Evolutionary conservation across 2,888 invertebrate genomes (phyloP).

Genomic region (Micropterix aruncella): DNA sequence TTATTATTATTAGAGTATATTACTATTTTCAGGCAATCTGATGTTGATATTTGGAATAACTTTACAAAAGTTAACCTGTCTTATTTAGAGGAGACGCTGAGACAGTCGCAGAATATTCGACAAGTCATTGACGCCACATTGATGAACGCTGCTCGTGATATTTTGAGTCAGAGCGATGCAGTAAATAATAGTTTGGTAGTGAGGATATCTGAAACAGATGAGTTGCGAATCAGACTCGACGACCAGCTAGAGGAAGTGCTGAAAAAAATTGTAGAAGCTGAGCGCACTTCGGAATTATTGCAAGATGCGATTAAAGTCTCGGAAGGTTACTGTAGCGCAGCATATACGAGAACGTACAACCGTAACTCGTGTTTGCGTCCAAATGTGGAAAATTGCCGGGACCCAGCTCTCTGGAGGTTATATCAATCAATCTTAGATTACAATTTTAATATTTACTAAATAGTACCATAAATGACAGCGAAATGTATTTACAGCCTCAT

Average conservation of each 20-base stretch:
- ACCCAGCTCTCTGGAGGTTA: conserved; percentile 31
- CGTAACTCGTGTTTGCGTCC: conserved; percentile 36
- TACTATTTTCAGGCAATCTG: conserved; percentile 48
- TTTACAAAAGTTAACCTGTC: conserved; percentile 61
- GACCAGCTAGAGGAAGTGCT: conserved; percentile 50
- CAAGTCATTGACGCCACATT: conserved; percentile 57
- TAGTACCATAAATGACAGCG: no score
- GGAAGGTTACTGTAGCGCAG: conserved; percentile 58
- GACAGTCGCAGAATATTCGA: conserved; percentile 56
- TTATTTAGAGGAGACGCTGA: conserved; percentile 58
- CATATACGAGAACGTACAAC: conserved; percentile 58
- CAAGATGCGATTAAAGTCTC: conserved; percentile 45
- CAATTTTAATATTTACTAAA: no score
- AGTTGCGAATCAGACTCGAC: conserved; percentile 55
- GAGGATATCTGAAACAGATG: conserved; percentile 62
- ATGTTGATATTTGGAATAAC: conserved; percentile 71
- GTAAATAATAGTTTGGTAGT: conserved; percentile 61
- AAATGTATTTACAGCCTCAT: not conserved
- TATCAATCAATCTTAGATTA: not conserved
- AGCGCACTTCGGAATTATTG: conserved; percentile 47
- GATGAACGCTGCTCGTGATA: conserved; percentile 62
- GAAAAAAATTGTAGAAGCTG: conserved; percentile 49
- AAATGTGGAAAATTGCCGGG: conserved; percentile 61
- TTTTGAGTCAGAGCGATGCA: conserved; percentile 65
- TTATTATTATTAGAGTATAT: not conserved